Conservation (phyloP, 2,888 invertebrate genomes). For the Alloscopus bannaensis region DNA sequence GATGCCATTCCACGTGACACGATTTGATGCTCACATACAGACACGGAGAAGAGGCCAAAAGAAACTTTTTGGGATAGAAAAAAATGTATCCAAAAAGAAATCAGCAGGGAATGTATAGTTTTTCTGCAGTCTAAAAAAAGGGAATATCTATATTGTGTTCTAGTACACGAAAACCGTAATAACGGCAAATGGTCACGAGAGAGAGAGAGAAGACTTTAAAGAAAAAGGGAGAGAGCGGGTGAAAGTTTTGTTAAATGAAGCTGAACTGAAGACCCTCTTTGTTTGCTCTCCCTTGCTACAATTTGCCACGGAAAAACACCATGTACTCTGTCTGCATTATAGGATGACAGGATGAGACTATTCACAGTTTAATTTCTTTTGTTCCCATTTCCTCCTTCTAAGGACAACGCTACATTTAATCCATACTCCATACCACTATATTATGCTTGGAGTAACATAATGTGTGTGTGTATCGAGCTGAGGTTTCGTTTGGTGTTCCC, state of each 20-base stretch:
- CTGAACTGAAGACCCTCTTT: conserved; percentile 51
- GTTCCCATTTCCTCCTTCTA: background rate
- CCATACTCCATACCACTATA: too few species aligned
- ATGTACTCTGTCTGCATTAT: too few species aligned
- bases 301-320: too few species aligned
- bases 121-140: too few species aligned
- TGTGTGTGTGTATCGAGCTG: too few species aligned
- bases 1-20: background rate
- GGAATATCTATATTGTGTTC: too few species aligned
- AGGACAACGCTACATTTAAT: too few species aligned
- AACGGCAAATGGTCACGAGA: conserved; percentile 40
- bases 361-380: conserved; percentile 16
- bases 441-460: conserved; percentile 5
- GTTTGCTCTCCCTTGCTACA: conserved; percentile 27
- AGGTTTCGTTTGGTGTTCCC: conserved; percentile 1
- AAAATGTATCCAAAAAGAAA: too few species aligned
- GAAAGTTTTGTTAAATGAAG: conserved; percentile 57
- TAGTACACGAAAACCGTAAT: too few species aligned
- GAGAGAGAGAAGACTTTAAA: conserved; percentile 14
- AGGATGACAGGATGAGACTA: conserved; percentile 10
- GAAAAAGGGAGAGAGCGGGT: conserved; percentile 24
- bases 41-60: too few species aligned
- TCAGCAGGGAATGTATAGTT: too few species aligned
- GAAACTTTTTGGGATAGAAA: too few species aligned
- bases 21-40: background rate